phyloP scores from a whole-genome alignment of 1,140 invertebrate genomes.

The Neodiprion pinetum region DNA sequence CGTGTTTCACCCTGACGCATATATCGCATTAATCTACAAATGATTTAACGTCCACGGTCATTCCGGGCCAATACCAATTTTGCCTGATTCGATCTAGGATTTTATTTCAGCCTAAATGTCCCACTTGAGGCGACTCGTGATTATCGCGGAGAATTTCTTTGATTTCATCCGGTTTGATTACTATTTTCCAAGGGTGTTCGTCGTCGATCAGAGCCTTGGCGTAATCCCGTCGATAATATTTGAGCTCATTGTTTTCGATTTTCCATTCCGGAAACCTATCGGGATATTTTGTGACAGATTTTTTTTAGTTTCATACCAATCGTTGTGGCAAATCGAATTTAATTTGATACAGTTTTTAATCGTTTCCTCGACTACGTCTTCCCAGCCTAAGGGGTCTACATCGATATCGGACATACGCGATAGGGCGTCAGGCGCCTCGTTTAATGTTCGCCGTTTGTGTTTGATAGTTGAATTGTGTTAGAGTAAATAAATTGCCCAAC shows the following conservation, averaged over 20 bases:
- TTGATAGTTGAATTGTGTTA: constrained; percentile 18
- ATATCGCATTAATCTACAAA: constrained; percentile 19
- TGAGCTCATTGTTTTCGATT: not conserved
- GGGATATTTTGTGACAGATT: not conserved
- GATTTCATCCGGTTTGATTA: constrained; percentile 16
- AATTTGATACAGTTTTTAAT: not conserved
- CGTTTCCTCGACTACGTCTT: constrained; percentile 2
- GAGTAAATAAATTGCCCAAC: constrained; percentile 16
- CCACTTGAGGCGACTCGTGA: constrained; percentile 11
- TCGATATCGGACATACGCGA: constrained; percentile 17
- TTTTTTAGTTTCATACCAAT: not conserved
- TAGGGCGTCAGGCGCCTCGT: constrained; percentile 20
- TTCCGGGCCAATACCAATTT: constrained; percentile 15
- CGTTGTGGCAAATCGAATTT: constrained; percentile 16
- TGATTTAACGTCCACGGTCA: not conserved
- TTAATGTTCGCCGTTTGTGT: constrained; percentile 16
- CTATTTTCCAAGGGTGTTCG: constrained; percentile 21
- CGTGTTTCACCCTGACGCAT: constrained; percentile 13
- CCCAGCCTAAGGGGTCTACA: constrained; percentile 2
- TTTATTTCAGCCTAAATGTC: constrained; percentile 21
- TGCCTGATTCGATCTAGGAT: constrained; percentile 16
- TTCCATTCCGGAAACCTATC: not conserved
- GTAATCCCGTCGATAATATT: not conserved
- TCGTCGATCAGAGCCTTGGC: not conserved
- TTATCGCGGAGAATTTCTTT: not conserved